Evolutionary conservation across 2,113 vertebrate species (phyloP).

Genomic region (Orycteropus afer): DNA sequence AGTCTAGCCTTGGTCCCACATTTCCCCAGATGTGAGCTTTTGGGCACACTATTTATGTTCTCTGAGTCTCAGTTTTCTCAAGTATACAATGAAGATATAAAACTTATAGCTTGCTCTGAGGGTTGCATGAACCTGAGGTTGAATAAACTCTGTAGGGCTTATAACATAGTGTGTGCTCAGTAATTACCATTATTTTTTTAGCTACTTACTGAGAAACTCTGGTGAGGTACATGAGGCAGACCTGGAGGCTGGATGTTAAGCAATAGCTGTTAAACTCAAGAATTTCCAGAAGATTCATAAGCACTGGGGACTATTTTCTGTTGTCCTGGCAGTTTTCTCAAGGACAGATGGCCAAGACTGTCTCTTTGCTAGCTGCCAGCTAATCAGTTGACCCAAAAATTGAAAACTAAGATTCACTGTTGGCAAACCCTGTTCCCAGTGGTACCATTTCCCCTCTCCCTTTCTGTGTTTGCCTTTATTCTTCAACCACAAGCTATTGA

Average conservation of each 20-base stretch:
- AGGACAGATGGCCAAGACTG: not conserved
- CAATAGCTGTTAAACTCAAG: not conserved
- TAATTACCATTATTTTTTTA: not conserved
- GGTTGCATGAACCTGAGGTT: not conserved
- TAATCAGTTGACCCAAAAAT: not conserved
- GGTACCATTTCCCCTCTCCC: not conserved
- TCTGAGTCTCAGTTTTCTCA: not conserved
- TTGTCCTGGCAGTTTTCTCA: not conserved
- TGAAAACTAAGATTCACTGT: not conserved
- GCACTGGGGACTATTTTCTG: not conserved
- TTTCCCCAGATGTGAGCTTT: not conserved
- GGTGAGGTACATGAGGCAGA: not conserved
- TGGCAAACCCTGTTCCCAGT: not conserved
- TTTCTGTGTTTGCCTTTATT: not conserved
- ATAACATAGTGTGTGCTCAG: not conserved
- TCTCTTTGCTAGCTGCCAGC: not conserved
- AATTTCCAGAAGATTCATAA: not conserved
- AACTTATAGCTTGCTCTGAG: not conserved
- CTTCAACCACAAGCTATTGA: not conserved
- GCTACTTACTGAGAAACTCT: not conserved
- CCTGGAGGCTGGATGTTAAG: not conserved
- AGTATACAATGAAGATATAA: not conserved
- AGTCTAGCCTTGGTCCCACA: rapidly evolving
- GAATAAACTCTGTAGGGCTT: not conserved
- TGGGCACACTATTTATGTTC: not conserved